phyloP scores from a whole-genome alignment of 1,140 invertebrate species.

The Oedothorax gibbosus region DNA sequence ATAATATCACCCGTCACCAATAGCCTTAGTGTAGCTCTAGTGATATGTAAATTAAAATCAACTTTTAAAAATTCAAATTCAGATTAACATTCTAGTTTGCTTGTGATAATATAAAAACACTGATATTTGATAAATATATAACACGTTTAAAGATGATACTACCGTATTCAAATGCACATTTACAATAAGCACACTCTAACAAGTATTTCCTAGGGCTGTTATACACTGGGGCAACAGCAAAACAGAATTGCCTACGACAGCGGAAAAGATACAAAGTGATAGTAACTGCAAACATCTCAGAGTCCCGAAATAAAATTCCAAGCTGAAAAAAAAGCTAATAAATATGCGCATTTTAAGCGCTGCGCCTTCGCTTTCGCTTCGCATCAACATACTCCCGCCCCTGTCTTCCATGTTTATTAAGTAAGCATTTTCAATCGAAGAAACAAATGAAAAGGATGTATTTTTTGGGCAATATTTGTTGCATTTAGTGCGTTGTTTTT shows the following conservation, averaged over 20 bases:
- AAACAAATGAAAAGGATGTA: conserved; percentile 51
- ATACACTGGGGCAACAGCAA: neutral
- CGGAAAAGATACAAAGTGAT: conserved; percentile 38
- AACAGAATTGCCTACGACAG: conserved; percentile 7
- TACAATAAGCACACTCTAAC: too few species aligned
- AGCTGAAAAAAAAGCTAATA: conserved; percentile 13
- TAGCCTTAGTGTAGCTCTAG: too few species aligned
- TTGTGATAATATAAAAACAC: too few species aligned
- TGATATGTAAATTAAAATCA: too few species aligned
- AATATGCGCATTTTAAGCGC: conserved; percentile 57
- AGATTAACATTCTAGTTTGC: too few species aligned
- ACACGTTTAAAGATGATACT: too few species aligned
- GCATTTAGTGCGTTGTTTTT: neutral
- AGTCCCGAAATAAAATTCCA: neutral
- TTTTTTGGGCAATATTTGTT: conserved; percentile 32
- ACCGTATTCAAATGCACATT: too few species aligned
- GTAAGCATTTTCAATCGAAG: conserved; percentile 57
- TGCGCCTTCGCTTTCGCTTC: conserved; percentile 30
- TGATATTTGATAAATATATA: too few species aligned
- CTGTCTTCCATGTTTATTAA: conserved; percentile 57
- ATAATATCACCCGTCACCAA: too few species aligned
- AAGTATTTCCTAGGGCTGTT: too few species aligned
- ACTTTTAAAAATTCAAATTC: too few species aligned
- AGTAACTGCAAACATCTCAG: neutral
- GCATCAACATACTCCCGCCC: neutral